Evolutionary conservation across 1,140 invertebrate species (phyloP), one percentile per base, ranked within the genome.

Genomic region (Meloidogyne floridensis): DNA sequence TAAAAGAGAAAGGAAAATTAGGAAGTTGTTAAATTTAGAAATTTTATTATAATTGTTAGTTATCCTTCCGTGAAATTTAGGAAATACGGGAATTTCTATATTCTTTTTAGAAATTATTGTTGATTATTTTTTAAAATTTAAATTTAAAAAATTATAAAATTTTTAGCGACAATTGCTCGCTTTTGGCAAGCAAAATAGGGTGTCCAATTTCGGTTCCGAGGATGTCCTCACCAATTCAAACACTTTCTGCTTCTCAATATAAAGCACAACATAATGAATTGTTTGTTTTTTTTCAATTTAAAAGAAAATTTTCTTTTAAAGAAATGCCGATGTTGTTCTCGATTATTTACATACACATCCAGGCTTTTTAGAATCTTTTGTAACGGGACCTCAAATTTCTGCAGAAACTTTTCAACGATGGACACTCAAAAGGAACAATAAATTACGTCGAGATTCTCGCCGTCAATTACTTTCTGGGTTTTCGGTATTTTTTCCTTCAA

Each of bases 371-470:
- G 86, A 88, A 78, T 70, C 72, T 18, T 85, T 83, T 69, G 83
- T 88, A 2, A 84, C 78, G 18, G 81, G 84, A 42, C 72, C 82
- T 15, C 82, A 84, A 43, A 81, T 88, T 70, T 84, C 83, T 8
- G 20, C 71, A 18, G 87, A 88, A 73, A 87, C 86, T 9, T 88
- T 88, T 74, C 83, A 87, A 75, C 72, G 84, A 81, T 87, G 87
- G 87, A 56, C 84, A 9, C 51, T 83, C 6, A 85, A 81, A 56
- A 65, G 84, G 32, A 83, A 83, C 32, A 84, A 80, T 74, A 82
- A 84, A 74, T 78, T 84, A 53, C 53, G 77, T 32, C 54, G 75
- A 79, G 83, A 84, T 56, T 82, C 77, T n/a, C 83, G 84, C 13
- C 84, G 84, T 9, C 75, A 80, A 73, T 77, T 84, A 51, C 76